Evolutionary conservation across 1,140 invertebrate genomes (phyloP).

Genomic region (Pseudachorutes palmiensis): DNA sequence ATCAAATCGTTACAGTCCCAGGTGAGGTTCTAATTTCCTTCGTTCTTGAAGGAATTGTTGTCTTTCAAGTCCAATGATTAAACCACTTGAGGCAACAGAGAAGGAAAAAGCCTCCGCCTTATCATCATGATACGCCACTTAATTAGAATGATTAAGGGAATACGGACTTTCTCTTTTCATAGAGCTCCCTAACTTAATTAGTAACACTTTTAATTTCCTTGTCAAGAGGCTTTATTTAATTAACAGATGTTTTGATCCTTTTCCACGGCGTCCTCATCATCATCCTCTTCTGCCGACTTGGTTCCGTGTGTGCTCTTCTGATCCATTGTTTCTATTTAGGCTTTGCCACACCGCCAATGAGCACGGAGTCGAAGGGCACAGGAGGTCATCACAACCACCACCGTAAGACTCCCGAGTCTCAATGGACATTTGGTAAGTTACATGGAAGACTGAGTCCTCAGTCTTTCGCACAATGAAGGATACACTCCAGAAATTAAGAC

Average conservation of each 20-base stretch:
- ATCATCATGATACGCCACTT: neutral
- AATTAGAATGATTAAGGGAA: neutral
- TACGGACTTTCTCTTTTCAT: neutral
- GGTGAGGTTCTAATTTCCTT: constrained; percentile 22
- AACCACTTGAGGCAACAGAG: neutral
- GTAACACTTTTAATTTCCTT: neutral
- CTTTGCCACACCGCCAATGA: constrained; percentile 34
- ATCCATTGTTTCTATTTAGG: constrained; percentile 17
- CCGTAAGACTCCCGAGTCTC: constrained; percentile 40
- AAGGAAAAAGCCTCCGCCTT: neutral
- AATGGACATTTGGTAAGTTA: constrained; percentile 8
- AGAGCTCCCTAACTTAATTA: no score
- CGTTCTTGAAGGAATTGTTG: no score
- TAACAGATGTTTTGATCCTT: neutral
- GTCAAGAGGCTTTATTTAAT: constrained; percentile 6
- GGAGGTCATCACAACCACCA: constrained; percentile 35
- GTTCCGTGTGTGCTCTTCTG: neutral
- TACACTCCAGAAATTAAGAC: constrained; percentile 1
- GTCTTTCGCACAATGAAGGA: neutral
- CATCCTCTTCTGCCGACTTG: neutral
- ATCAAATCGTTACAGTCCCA: constrained; percentile 35
- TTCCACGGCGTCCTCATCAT: neutral
- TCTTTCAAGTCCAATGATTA: constrained; percentile 3
- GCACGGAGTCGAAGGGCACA: constrained; percentile 20
- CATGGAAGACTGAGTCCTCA: neutral